Base-by-base conservation (phyloP, 2,888 invertebrate species). In the Nomada hirtipes region DNA sequence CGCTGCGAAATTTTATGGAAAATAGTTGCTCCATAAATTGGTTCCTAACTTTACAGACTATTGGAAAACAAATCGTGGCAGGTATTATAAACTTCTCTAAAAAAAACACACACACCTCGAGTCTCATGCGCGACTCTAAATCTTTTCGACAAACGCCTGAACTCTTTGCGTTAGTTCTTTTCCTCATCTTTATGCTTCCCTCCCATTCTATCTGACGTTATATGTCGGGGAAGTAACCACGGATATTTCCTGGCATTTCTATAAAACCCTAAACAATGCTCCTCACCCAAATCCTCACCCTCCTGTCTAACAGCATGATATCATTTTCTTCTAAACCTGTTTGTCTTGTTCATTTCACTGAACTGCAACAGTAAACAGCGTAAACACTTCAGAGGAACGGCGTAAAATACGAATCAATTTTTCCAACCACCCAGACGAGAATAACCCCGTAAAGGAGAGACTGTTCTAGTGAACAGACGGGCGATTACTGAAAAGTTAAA, bases 401-500 rank as follows among this genome's bases (percentile, higher is more conserved):
- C 15, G 7, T 18, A 53, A 65, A 15, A n/a, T 50, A 52, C 15
- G 53, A 55, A 55, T 55, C 55, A 42, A 68, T 55, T 55, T 68
- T 52, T 55, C 10, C n/a, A 67, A 36, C 50, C 20, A 20, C 7
- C 1, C 53, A 42, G 36, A 23, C 53, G 68, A n/a, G 36, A 55
- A 53, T 18, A 42, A 29, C 3, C 72, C 23, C 57, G 73, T 59
- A 52, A 77, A 68, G 72, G 53, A 50, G 36, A 68, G 18, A 23
- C 10, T 42, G 61, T 60, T 47, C 29, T 13, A 68, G 52, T 53
- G 18, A 67, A 18, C 60, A 36, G 11, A 18, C n/a, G 44, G 53
- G 23, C 77, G 72, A 60, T 76, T 63, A 77, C 72, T 72, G 68
- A 77, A 80, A 80, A 80, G 80, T 80, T 80, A 77, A 80, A 80